Conservation (phyloP, 2,113 vertebrate genomes). For the Onychostoma macrolepis region DNA sequence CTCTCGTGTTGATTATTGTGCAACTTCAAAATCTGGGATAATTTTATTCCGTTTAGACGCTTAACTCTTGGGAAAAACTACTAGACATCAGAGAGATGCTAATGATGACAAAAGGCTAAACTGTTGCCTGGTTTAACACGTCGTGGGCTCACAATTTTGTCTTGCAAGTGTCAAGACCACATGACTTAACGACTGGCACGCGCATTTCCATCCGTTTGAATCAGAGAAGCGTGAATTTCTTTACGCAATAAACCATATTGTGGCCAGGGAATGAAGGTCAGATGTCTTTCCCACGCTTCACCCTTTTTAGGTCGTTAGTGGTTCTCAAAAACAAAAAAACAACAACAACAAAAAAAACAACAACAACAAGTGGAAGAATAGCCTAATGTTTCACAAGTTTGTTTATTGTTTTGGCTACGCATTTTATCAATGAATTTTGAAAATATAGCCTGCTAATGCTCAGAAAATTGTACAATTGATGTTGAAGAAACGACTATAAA, state of each 20-base stretch:
- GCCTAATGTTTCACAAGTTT: background rate
- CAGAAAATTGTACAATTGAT: too few species aligned
- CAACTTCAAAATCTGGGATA: background rate
- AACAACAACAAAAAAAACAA: too few species aligned
- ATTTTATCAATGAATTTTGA: too few species aligned
- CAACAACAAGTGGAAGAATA: too few species aligned
- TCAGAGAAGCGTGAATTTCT: background rate
- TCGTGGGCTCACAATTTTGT: background rate
- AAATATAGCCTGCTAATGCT: too few species aligned
- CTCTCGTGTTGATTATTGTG: background rate
- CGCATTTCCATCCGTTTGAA: constrained; percentile 28
- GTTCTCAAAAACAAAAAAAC: too few species aligned
- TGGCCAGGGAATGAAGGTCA: constrained; percentile 12
- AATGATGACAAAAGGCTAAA: constrained; percentile 30
- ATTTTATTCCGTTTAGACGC: background rate
- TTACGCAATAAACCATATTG: background rate
- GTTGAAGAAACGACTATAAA: too few species aligned
- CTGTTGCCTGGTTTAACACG: constrained; percentile 11
- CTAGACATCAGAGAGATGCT: constrained; percentile 18
- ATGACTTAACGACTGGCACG: constrained; percentile 4
- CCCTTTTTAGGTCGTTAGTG: background rate
- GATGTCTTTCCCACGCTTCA: constrained; percentile 25
- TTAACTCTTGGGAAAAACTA: background rate
- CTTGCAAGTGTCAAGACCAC: background rate
- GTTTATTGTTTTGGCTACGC: too few species aligned